Base-by-base conservation (phyloP, 2,888 invertebrate genomes). In the Anodontia alba region DNA sequence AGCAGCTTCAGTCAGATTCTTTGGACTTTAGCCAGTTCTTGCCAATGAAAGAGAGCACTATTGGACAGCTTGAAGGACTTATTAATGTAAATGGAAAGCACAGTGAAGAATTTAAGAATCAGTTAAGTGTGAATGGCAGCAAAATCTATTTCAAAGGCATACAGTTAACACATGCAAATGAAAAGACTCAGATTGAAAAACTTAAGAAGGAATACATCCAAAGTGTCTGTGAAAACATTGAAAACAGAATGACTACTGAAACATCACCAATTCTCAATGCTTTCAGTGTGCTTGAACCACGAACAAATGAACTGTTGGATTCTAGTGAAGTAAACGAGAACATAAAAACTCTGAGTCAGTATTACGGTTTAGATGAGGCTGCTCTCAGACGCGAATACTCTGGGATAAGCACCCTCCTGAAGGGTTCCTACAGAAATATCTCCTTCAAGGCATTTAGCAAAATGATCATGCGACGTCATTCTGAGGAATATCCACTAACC, bases 401-500 rank as follows among this genome's bases (percentile, higher is more conserved):
- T n/a, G 69, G 69, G 10, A 36, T 69, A 15, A 62, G 62, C 29
- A 5, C 43, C 5, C 38, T 69, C 36, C 29, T 69, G 36, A 29
- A 26, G 17, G 69, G 42, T 26, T 43, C 43, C 8, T 69, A 36
- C 69, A 33, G 43, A 62, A 29, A 62, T 62, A 7, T 26, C 38
- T 31, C 31, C 17, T 68, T 38, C 36, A 23, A 42, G n/a, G 69
- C 23, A 29, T 67, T 75, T 26, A 33, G 62, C 29, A 33, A 38
- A 23, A 57, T 71, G 71, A 29, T 71, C 10, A 36, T 71, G n/a
- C 31, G 51, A 10, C 51, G 26, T 54, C 26, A 38, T 42, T 49
- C 46, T 17, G 49, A 49, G 49, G 49, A 75, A 36, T 75, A 75
- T 68, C 75, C 75, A 38, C 36, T 49, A 54, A 75, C 75, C 29